Evolutionary conservation across 2,888 invertebrate genomes (phyloP).

Genomic region (Ethmia dodecea): DNA sequence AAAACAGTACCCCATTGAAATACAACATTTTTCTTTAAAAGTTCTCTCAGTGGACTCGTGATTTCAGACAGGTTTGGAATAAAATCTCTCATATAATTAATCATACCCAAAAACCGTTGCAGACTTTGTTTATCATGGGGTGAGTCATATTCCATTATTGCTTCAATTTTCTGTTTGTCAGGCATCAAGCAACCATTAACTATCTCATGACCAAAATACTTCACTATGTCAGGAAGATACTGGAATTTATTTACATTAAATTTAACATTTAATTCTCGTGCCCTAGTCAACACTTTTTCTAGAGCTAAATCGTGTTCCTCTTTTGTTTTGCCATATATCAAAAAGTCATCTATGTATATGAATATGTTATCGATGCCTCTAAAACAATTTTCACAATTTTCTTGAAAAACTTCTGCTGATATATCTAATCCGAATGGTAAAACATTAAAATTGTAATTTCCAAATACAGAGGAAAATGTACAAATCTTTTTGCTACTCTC

Average conservation of each 20-base stretch:
- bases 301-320: neutral
- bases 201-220: slow-evolving; percentile 1
- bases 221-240: neutral
- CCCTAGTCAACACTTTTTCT: neutral
- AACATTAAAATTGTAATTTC: slow-evolving; percentile 1
- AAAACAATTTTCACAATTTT: slow-evolving; percentile 2
- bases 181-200: neutral
- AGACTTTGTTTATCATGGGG: neutral
- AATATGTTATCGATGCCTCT: slow-evolving; percentile 1
- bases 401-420: slow-evolving; percentile 7
- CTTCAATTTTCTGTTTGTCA: neutral
- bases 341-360: slow-evolving; percentile 9
- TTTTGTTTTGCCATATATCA: slow-evolving; percentile 3
- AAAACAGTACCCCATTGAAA: slow-evolving; percentile 1
- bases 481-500: neutral
- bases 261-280: neutral
- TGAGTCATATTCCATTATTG: slow-evolving; percentile 1
- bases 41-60: neutral
- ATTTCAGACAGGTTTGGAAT: neutral
- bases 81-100: slow-evolving; percentile 1
- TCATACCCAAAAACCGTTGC: slow-evolving; percentile 1
- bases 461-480: slow-evolving; percentile 2
- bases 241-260: slow-evolving; percentile 4
- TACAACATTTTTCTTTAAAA: slow-evolving; percentile 2
- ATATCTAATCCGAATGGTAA: slow-evolving; percentile 3